A percentile compares a stretch with the other conserved stretches of the same genome.
Conservation (phyloP, 1,140 invertebrate genomes). For the Nixonia krombeini region DNA sequence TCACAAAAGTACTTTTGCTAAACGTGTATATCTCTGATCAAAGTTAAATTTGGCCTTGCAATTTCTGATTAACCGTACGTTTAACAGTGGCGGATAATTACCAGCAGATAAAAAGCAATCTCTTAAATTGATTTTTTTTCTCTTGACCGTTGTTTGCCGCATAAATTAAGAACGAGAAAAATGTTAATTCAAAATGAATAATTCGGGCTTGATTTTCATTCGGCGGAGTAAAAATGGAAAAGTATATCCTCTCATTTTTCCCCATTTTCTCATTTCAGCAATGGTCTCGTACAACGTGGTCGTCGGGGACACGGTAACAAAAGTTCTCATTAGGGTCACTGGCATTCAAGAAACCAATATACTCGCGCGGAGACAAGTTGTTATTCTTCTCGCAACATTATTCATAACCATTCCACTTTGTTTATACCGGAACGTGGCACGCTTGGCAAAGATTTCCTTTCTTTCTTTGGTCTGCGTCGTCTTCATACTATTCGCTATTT, state of each 20-base stretch:
- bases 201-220: too few species aligned
- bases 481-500: conserved; percentile 82
- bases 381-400: conserved; percentile 83
- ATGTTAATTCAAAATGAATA: not conserved
- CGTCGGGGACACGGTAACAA: conserved; percentile 90
- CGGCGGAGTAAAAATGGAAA: not conserved
- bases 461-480: conserved; percentile 83
- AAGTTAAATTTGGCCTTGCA: too few species aligned
- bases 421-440: conserved; percentile 84
- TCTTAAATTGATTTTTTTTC: too few species aligned
- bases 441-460: conserved; percentile 85
- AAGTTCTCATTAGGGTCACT: conserved; percentile 81
- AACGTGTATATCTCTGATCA: too few species aligned
- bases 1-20: too few species aligned
- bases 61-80: too few species aligned
- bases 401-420: conserved; percentile 86
- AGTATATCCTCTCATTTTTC: not conserved
- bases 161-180: too few species aligned
- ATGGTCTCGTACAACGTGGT: conserved; percentile 95
- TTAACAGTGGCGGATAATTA: too few species aligned
- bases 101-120: too few species aligned
- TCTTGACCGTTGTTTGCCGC: too few species aligned
- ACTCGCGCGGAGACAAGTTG: conserved; percentile 80
- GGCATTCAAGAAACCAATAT: conserved; percentile 71
- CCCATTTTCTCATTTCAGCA: conserved; percentile 74